A percentile compares a stretch with the other conserved stretches of the same genome.
Conservation (phyloP, 2,888 invertebrate genomes). For the Drosophila rubida region DNA sequence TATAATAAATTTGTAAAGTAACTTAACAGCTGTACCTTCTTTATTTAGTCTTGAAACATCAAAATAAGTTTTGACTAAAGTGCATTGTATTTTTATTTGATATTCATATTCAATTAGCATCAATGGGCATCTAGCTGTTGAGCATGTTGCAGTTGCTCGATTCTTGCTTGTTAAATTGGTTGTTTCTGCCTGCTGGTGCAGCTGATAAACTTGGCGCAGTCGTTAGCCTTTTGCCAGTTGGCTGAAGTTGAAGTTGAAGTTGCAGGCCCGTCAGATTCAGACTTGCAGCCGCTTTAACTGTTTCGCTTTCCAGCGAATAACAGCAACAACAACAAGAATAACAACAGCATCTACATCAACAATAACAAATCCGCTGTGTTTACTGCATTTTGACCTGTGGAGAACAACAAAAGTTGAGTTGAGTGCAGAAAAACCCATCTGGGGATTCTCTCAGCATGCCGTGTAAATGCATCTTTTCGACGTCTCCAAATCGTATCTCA, state of each 20-base stretch:
- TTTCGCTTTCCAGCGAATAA: conserved; percentile 58
- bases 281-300: conserved; percentile 67
- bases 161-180: conserved; percentile 42
- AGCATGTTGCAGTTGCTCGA: background rate
- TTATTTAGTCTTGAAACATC: too few relatives aligned
- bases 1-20: too few relatives aligned
- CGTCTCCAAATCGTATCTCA: conserved; percentile 43
- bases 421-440: conserved; percentile 48
- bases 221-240: conserved; percentile 59
- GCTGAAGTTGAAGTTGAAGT: conserved; percentile 57
- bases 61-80: too few relatives aligned
- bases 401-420: conserved; percentile 26
- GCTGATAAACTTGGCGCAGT: conserved; percentile 60
- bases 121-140: too few relatives aligned
- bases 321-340: conserved; percentile 16
- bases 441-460: conserved; percentile 25
- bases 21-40: too few relatives aligned
- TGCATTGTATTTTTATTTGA: too few relatives aligned
- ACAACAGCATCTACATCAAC: conserved; percentile 18
- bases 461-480: conserved; percentile 42
- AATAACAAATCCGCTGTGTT: conserved; percentile 61
- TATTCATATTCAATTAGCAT: too few relatives aligned
- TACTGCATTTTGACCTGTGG: conserved; percentile 72
- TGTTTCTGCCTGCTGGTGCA: conserved; percentile 61
- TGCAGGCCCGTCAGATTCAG: conserved; percentile 49